Evolutionary conservation across 2,888 invertebrate genomes (phyloP), one percentile per base, ranked within the genome.

Genomic region (Eupithecia inturbata): DNA sequence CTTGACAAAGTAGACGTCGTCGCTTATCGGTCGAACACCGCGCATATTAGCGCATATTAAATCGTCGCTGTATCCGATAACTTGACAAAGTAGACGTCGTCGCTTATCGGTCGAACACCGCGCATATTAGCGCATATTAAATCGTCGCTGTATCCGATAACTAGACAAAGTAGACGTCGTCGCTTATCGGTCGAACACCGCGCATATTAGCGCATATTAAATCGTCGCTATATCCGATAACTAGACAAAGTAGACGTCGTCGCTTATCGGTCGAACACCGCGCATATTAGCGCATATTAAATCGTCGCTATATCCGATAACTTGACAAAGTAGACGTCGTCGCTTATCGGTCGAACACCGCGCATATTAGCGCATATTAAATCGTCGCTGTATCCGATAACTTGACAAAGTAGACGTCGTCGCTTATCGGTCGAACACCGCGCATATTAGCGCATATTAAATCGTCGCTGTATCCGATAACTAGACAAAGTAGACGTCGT

Each of bases 11-110:
- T 36, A 36, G 36, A 36, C 36, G 45, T 53, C 49, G 49, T 70
- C 53, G 73, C 76, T 80, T 39, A 78, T 80, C 78, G 79, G 73
- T 73, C 74, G 73, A 68, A 71, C 72, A 76, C 73, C 63, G 77
- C 80, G 80, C 80, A 81, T 81, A 76, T 78, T 81, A 82, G n/a
- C n/a, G n/a, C n/a, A n/a, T n/a, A n/a, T n/a, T n/a, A n/a, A n/a
- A n/a, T n/a, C n/a, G n/a, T 39, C 14, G 45, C 28, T 57, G n/a
- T n/a, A 36, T 36, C 36, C 36, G 10, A 6, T 36, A 36, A 36
- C 36, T 36, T 36, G 36, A 36, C 36, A 36, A 36, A 36, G 36
- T 36, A 36, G 36, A 36, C 36, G 45, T 53, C 49, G 49, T 70
- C 53, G 73, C 76, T 80, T 39, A 78, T 80, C 78, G 79, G 73